phyloP scores from a whole-genome alignment of 1,140 invertebrate species.

The Musca domestica region DNA sequence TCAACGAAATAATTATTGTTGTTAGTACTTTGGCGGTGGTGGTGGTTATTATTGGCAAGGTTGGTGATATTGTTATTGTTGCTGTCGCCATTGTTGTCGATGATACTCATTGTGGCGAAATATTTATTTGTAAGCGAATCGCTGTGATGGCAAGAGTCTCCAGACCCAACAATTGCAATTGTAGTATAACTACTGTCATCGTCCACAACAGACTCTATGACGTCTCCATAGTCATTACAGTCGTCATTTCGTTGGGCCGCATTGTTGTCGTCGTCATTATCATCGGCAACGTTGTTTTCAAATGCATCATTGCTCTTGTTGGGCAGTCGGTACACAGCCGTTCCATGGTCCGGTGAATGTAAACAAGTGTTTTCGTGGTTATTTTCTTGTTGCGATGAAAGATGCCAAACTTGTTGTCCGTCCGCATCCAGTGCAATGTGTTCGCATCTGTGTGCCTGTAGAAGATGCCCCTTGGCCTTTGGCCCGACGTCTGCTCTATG shows the following conservation, averaged over 20 bases:
- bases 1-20: slow-evolving; percentile 6
- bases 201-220: not conserved
- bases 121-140: too few species aligned
- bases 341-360: slow-evolving; percentile 20
- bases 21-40: not conserved
- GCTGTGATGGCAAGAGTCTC: too few species aligned
- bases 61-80: slow-evolving; percentile 17
- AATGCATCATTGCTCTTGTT: slow-evolving; percentile 17
- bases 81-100: slow-evolving; percentile 6
- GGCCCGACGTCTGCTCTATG: not conserved
- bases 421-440: not conserved
- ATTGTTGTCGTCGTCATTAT: slow-evolving; percentile 6
- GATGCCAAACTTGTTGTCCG: slow-evolving; percentile 5
- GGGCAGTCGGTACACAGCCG: not conserved
- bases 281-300: not conserved
- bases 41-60: slow-evolving; percentile 8
- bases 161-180: not conserved
- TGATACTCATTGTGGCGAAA: not conserved
- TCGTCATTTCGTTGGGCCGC: slow-evolving; percentile 11
- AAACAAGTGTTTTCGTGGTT: slow-evolving; percentile 20
- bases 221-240: slow-evolving; percentile 16
- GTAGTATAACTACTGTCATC: not conserved
- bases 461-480: too few species aligned
- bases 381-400: slow-evolving; percentile 19
- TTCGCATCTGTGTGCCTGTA: too few species aligned